phyloP scores from a whole-genome alignment of 2,888 invertebrate species.

The Blastobasis lacticolella region DNA sequence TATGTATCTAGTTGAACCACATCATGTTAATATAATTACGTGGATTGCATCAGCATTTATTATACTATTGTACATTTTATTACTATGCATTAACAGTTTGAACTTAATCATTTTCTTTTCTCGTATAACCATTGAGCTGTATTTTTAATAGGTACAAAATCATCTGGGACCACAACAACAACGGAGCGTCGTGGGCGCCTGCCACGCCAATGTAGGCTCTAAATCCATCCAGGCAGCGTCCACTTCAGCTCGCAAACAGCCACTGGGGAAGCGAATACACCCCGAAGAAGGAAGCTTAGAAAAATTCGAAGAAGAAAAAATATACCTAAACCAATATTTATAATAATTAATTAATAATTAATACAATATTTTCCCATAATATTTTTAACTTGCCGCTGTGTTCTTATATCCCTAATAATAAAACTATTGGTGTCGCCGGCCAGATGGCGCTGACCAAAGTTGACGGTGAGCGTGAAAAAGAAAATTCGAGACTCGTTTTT shows the following conservation, averaged over 20 bases:
- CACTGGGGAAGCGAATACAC: slow-evolving; percentile 28
- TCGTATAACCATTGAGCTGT: slow-evolving; percentile 49
- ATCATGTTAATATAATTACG: slow-evolving; percentile 1
- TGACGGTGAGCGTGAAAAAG: not conserved
- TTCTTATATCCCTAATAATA: slow-evolving; percentile 20
- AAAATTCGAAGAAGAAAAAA: slow-evolving; percentile 36
- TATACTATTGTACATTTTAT: slow-evolving; percentile 20
- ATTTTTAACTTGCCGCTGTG: slow-evolving; percentile 35
- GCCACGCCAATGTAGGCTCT: no score
- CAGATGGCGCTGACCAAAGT: slow-evolving; percentile 15
- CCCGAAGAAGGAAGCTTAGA: no score
- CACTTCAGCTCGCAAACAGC: slow-evolving; percentile 20
- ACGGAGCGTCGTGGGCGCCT: no score
- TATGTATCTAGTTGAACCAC: slow-evolving; percentile 11
- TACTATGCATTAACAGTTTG: slow-evolving; percentile 38
- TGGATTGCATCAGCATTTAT: slow-evolving; percentile 6
- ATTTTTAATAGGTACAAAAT: slow-evolving; percentile 46
- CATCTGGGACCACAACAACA: slow-evolving; percentile 43
- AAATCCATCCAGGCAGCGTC: no score
- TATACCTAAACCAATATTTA: slow-evolving; percentile 31
- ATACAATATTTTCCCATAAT: no score
- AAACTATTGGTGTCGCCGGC: slow-evolving; percentile 42
- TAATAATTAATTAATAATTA: no score
- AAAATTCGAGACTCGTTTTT: not conserved
- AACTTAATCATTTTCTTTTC: slow-evolving; percentile 29